Percentiles rank a stretch among this genome's conserved stretches.
Conservation (phyloP, 2,113 vertebrate species). For the Ptychochromis oligacanthus region DNA sequence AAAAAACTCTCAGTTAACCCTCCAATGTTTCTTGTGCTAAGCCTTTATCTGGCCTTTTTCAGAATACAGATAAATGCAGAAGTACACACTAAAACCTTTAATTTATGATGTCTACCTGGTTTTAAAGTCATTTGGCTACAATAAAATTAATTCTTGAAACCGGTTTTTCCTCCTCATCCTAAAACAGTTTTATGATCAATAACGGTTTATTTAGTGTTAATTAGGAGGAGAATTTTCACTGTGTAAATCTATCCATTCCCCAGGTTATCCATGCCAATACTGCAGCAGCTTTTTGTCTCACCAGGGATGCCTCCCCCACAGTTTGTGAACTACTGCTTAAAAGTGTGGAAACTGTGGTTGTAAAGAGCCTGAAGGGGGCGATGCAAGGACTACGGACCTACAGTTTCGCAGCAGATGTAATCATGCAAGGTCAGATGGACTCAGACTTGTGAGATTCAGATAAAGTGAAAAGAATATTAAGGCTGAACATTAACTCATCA, state of each 20-base stretch:
- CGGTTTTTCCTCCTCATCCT: not conserved
- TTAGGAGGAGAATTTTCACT: not conserved
- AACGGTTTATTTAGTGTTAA: not conserved
- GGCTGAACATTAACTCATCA: constrained; percentile 11
- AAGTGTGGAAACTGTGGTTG: not conserved
- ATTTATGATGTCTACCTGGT: no score
- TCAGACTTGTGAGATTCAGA: not conserved
- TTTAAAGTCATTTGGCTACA: not conserved
- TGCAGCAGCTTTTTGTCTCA: not conserved
- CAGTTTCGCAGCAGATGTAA: not conserved
- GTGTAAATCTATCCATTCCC: not conserved
- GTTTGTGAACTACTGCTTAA: no score
- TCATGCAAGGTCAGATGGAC: not conserved
- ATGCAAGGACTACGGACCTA: not conserved
- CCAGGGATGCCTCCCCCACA: not conserved
- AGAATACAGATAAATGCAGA: no score
- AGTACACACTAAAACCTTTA: no score
- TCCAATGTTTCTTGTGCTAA: no score
- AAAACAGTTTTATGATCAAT: not conserved
- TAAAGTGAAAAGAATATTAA: not conserved
- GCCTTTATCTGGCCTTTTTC: no score
- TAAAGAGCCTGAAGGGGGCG: not conserved
- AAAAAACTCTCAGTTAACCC: no score
- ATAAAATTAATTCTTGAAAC: not conserved
- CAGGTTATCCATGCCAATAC: not conserved